A percentile compares a stretch with the other conserved stretches of the same genome.
phyloP scores from a whole-genome alignment of 2,888 invertebrate species.

The Lumbricus terrestris region DNA sequence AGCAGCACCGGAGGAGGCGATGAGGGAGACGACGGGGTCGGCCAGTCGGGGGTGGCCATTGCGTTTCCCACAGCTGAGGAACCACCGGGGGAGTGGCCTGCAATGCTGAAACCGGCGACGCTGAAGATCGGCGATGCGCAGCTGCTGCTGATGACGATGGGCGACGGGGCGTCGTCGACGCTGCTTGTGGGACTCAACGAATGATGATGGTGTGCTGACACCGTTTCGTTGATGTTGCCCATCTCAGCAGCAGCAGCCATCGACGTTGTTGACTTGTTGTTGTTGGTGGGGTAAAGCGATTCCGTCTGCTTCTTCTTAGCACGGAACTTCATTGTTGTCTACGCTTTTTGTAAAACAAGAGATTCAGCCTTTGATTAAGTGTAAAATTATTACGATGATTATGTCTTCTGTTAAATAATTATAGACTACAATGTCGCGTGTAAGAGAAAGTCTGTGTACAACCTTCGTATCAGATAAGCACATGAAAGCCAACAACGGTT shows the following conservation, averaged over 20 bases:
- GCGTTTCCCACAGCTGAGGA: neutral
- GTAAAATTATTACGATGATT: neutral
- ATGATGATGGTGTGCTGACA: neutral
- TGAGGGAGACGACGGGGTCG: neutral
- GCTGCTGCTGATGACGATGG: neutral
- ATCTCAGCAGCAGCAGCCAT: neutral
- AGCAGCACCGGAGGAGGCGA: neutral
- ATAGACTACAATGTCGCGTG: neutral
- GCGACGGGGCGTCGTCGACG: neutral
- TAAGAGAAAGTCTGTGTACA: too few species aligned
- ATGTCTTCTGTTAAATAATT: neutral
- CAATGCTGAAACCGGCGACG: neutral
- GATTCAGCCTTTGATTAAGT: neutral
- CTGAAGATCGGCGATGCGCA: neutral
- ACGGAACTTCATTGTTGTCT: conserved; percentile 7
- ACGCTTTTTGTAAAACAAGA: neutral
- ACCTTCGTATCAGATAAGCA: neutral
- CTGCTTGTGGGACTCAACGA: neutral
- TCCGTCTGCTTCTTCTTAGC: conserved; percentile 5
- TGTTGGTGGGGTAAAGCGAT: neutral
- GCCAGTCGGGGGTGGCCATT: neutral
- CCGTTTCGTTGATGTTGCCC: neutral
- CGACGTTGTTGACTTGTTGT: neutral
- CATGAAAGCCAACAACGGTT: too few species aligned
- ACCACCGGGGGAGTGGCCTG: neutral